Base-by-base conservation (phyloP, 2,113 vertebrate genomes). In the Burhinus oedicnemus region DNA sequence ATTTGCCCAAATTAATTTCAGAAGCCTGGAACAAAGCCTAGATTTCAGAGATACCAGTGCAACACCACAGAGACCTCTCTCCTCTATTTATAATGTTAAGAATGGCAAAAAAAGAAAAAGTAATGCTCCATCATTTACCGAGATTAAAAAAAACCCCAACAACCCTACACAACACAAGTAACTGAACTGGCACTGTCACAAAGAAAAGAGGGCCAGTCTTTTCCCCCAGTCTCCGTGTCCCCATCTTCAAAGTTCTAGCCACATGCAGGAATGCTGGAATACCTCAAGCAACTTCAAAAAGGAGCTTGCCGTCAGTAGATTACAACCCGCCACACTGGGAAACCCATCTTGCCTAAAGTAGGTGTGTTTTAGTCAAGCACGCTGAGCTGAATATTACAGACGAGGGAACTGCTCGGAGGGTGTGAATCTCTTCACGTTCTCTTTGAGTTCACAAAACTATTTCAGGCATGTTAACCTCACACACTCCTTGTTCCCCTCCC, bases 381-480 rank as follows among this genome's bases (percentile, higher is more conserved):
- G 11, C 49, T 0, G 26, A 52, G 79, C 58, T 36, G 71, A 51
- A 8, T 9, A 17, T 11, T 44, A 11, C 4, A n/a, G 77, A 20
- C 0, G 78, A 44, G 69, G 94, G 68, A 81, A 34, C 49, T 42
- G 82, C 83, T 77, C n/a, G 1, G 52, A 82, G 95, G 92, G 55
- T 30, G 76, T 78, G 88, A 89, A 87, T 34, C 47, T 78, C 83
- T 16, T 27, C 64, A 4, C 58, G 3, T 54, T 55, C 82, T 52
- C 72, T n/a, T 57, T 11, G 22, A 66, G 79, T 9, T 55, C 72
- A 47, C 92, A 57, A 19, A 96, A 96, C 23, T 95, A 97, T 97
- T 91, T 14, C 90, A 96, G 86, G 92, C 80, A 96, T 5, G 86
- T 69, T 22, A 44, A 89, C 87, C 92, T 95, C 95, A 94, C 65